Evolutionary conservation across 2,888 invertebrate species (phyloP).

Genomic region (Cordilura impudica): DNA sequence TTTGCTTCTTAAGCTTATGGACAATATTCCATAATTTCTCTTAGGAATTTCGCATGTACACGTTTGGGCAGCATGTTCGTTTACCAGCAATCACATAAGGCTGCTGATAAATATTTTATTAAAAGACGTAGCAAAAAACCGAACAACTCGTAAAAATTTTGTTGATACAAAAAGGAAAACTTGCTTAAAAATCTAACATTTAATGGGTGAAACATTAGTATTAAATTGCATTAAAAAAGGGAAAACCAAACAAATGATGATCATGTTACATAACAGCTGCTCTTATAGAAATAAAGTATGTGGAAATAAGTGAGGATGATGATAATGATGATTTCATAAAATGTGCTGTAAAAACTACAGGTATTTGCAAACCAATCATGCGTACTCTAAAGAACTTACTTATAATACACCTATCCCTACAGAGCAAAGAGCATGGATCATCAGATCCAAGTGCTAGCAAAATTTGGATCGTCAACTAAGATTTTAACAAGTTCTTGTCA

Average conservation of each 20-base stretch:
- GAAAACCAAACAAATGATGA: constrained; percentile 14
- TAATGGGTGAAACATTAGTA: constrained; percentile 3
- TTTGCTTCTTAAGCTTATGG: constrained; percentile 24
- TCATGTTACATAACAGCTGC: not conserved
- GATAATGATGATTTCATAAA: constrained; percentile 35
- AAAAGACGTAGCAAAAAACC: not conserved
- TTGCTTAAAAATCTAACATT: not conserved
- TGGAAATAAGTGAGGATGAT: constrained; percentile 15
- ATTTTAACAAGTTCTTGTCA: too few species aligned
- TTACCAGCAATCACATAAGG: constrained; percentile 13
- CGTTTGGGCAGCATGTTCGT: constrained; percentile 10
- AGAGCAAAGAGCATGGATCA: too few species aligned
- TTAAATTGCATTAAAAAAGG: constrained; percentile 22
- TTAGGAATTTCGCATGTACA: constrained; percentile 21
- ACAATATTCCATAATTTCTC: constrained; percentile 54
- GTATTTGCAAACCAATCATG: constrained; percentile 40
- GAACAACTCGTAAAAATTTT: not conserved
- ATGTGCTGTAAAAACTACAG: constrained; percentile 8
- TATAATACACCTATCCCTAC: not conserved
- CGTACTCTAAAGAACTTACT: constrained; percentile 28
- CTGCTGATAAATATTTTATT: constrained; percentile 23
- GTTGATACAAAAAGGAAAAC: not conserved
- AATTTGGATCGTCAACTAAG: too few species aligned
- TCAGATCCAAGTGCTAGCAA: too few species aligned
- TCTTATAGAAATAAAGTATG: not conserved